Base-by-base conservation (phyloP, 2,113 vertebrate genomes). In the Petromus typicus region DNA sequence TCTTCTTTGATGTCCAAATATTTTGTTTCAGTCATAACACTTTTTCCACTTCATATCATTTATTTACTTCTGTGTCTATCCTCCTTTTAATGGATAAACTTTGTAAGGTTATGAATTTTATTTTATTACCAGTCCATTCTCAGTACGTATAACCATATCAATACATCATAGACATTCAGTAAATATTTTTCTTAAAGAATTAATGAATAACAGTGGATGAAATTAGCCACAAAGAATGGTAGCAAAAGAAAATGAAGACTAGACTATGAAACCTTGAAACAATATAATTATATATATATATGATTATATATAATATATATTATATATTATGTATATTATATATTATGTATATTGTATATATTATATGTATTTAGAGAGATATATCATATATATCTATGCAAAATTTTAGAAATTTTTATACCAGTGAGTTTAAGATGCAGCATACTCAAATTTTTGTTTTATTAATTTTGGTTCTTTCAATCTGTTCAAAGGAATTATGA, bases 401-500 rank as follows among this genome's bases (percentile, higher is more conserved):
- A 90, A 90, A 75, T 34, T 90, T 63, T 40, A 87, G 76, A 91
- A 11, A 54, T 69, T 87, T 96, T 82, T 94, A 51, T 83, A 32
- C 11, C 5, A 37, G 34, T 81, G 59, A 87, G 86, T 87, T 94
- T 86, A 51, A 87, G 67, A 69, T 67, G 43, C 0, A 32, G 9
- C 51, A 48, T 83, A 69, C 32, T 93, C 25, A 85, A 75, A 67
- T 61, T 93, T 94, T 81, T 89, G 22, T 88, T 84, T 40, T 34
- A 71, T 79, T 78, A 45, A 83, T 93, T 91, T 86, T 87, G 4
- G 23, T 78, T 91, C 66, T 93, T 80, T 95, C 51, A 67, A 67
- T 82, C 48, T 76, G 30, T 48, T 43, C 30, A 63, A 91, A n/a
- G 22, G n/a, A 64, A 84, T 94, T 83, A 83, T 57, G 48, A 78